Percentiles rank a stretch among this genome's conserved stretches.
Conservation (phyloP, 2,797 vertebrate species). For the Cyprinodon diabolis region DNA sequence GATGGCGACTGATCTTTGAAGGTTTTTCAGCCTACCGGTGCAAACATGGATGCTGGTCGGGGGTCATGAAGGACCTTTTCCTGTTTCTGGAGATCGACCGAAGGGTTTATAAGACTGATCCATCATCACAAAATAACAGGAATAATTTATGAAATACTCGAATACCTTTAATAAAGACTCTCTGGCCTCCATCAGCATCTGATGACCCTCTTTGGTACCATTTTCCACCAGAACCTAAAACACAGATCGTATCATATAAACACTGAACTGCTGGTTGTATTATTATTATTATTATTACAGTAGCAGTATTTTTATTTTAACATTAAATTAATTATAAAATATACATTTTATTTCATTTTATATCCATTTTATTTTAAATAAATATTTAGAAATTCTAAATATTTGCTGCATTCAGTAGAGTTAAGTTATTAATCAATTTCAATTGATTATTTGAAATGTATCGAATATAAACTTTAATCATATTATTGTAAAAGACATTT, state of each 20-base stretch:
- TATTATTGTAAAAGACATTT: too few relatives aligned
- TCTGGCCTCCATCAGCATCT: constrained; percentile 89
- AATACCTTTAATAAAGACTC: constrained; percentile 80
- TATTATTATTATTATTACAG: too few relatives aligned
- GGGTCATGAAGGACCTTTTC: constrained; percentile 76
- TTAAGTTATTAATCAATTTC: too few relatives aligned
- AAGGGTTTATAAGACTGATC: neutral
- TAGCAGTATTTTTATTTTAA: too few relatives aligned
- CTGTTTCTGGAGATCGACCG: constrained; percentile 69
- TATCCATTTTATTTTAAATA: too few relatives aligned
- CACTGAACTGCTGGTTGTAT: too few relatives aligned
- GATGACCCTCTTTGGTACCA: constrained; percentile 88
- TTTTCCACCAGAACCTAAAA: constrained; percentile 87
- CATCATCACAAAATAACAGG: neutral
- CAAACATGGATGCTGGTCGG: constrained; percentile 82
- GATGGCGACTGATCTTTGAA: accelerated
- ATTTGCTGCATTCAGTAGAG: too few relatives aligned
- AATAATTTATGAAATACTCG: neutral
- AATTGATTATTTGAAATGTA: too few relatives aligned
- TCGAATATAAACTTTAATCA: too few relatives aligned
- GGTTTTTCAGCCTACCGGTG: constrained; percentile 77
- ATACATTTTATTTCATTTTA: too few relatives aligned
- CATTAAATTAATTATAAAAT: too few relatives aligned
- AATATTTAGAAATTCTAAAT: too few relatives aligned
- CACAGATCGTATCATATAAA: neutral